Conservation (phyloP, 2,113 vertebrate genomes). For the Climacteris rufus region DNA sequence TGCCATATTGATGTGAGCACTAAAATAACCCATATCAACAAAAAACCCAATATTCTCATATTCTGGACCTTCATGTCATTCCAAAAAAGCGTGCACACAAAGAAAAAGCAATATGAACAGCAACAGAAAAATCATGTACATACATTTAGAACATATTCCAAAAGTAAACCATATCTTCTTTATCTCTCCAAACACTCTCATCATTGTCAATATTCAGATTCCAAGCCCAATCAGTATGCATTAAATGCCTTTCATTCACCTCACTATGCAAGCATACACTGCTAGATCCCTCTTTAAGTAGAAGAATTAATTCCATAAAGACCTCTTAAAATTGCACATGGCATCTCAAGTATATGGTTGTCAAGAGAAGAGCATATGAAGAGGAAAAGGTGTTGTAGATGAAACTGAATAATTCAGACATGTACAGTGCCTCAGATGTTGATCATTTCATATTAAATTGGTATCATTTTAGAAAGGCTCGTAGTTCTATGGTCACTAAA, state of each 20-base stretch:
- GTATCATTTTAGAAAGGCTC: neutral
- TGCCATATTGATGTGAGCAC: neutral
- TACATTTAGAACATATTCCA: neutral
- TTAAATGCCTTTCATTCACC: neutral
- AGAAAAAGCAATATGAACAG: neutral
- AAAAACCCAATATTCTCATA: neutral
- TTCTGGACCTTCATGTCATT: neutral
- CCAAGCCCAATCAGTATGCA: neutral
- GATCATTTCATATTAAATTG: neutral
- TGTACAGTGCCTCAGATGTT: neutral
- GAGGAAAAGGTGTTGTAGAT: neutral
- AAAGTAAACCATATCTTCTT: neutral
- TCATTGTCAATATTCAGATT: neutral
- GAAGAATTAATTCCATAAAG: neutral
- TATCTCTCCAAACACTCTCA: neutral
- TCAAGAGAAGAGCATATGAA: neutral
- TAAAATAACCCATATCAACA: neutral
- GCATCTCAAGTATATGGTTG: neutral
- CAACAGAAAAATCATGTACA: neutral
- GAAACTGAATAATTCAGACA: neutral
- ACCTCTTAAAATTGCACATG: neutral
- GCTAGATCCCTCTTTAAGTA: neutral
- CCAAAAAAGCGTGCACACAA: neutral
- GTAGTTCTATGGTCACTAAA: neutral
- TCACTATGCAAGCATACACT: neutral